These are phyloP conservation scores for Fregetta grallaria DNA, from an alignment of 2,113 vertebrate genomes.

Conservation along the genomic window DNA sequence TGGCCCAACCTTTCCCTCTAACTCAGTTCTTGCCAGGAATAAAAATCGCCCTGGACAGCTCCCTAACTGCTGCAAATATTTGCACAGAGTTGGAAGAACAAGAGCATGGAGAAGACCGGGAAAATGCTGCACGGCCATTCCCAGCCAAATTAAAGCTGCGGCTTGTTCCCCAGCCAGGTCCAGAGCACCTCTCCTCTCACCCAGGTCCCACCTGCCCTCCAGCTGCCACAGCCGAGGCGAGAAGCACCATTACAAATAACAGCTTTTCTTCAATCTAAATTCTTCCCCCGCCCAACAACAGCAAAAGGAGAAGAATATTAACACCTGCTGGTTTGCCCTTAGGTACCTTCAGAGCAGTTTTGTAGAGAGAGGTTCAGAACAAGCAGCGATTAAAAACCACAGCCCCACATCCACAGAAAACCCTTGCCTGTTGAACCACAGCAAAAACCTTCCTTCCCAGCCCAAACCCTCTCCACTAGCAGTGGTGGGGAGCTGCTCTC, in stretches of 20 bases:
- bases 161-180: neutral
- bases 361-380: neutral
- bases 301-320: neutral
- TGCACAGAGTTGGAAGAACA: neutral
- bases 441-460: neutral
- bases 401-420: neutral
- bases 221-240: neutral
- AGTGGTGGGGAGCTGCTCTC: neutral
- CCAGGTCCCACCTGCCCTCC: neutral
- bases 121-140: neutral
- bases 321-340: neutral
- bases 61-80: neutral
- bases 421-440: neutral
- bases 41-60: neutral
- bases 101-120: neutral
- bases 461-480: neutral
- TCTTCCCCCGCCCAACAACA: neutral
- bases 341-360: slow-evolving; percentile 12
- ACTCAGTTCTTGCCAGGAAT: neutral
- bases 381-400: neutral
- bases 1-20: neutral
- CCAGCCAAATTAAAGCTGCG: neutral
- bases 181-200: neutral
- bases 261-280: neutral
- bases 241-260: neutral